phyloP scores from a whole-genome alignment of 1,140 invertebrate species.

The Lithobius niger region DNA sequence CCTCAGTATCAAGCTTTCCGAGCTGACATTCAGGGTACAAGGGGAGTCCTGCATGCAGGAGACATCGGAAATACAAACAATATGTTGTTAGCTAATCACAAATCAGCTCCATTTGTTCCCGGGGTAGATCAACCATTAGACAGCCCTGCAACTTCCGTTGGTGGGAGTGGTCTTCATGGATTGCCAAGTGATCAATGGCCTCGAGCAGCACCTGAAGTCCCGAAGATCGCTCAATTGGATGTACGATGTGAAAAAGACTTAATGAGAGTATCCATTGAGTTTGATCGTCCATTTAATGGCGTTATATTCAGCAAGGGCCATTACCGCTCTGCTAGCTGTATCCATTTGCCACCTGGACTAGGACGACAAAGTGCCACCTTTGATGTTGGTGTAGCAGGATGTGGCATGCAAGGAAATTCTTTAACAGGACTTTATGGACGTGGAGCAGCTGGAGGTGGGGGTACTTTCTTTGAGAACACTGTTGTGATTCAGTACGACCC shows the following conservation, averaged over 20 bases:
- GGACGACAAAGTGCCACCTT: slow-evolving; percentile 75
- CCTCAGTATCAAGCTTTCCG: no score
- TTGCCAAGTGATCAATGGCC: slow-evolving; percentile 8
- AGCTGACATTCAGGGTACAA: no score
- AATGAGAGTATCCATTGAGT: slow-evolving; percentile 88
- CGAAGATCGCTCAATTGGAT: slow-evolving; percentile 19
- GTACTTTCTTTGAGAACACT: slow-evolving; percentile 88
- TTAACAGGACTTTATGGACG: slow-evolving; percentile 65
- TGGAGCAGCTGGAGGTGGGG: slow-evolving; percentile 60
- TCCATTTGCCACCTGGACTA: slow-evolving; percentile 73
- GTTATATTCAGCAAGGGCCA: slow-evolving; percentile 82
- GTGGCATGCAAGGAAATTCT: slow-evolving; percentile 79
- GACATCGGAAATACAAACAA: no score
- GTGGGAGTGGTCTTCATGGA: background rate
- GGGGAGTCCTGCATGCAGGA: no score
- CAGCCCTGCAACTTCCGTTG: background rate
- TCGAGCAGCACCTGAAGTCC: slow-evolving; percentile 20
- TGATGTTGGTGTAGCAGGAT: slow-evolving; percentile 77
- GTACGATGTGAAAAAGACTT: slow-evolving; percentile 73
- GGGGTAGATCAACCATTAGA: background rate
- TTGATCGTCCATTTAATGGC: slow-evolving; percentile 86
- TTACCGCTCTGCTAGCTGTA: slow-evolving; percentile 81
- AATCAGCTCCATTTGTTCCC: slow-evolving; percentile 1
- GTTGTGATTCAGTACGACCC: slow-evolving; percentile 89
- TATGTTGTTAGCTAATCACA: slow-evolving; percentile 1